Evolutionary conservation across 2,888 invertebrate species (phyloP), one percentile per base, ranked within the genome.

Genomic region (Mamestra brassicae): DNA sequence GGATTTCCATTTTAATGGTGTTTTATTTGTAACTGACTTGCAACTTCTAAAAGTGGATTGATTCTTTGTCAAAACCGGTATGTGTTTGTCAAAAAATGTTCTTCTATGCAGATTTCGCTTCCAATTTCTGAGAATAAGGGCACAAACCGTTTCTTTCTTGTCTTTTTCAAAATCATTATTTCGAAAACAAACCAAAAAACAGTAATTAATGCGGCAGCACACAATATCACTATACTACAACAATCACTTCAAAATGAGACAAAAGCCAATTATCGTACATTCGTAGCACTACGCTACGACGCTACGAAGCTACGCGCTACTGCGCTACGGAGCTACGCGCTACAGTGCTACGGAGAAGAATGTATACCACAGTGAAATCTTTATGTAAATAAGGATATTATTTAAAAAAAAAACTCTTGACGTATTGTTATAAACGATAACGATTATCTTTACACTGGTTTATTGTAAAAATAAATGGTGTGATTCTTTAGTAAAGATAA

Each of bases 271-370:
- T 42, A 42, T 42, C 84, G 77, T 80, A 79, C 83, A 80, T 71
- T 73, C 78, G 78, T 79, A 85, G 80, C 78, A 66, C 57, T 54
- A 38, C 68, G 55, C 70, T 76, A 70, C 66, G 78, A 71, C 1
- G 64, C 54, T 85, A 86, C 54, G 10, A 11, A 26, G 42, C 64
- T 26, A 58, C 17, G 26, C 8, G 5, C 34, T 57, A 10, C 11
- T 4, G 4, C 11, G 26, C 55, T 55, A 55, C 55, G 55, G 3
- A 8, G 13, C 34, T 57, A n/a, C 54, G 54, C 0, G 26, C 26
- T 26, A 26, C 26, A 26, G 26, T 1, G 26, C 26, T 26, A 26
- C 26, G 26, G 26, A 26, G 26, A 26, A 26, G 26, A 26, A 26
- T 26, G 26, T 26, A 26, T 26, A 26, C 26, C 26, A 26, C 26